Percentiles rank a stretch among this genome's conserved stretches.
Evolutionary conservation across 2,888 invertebrate species (phyloP).

Genomic region (Leptogaster cylindrica): DNA sequence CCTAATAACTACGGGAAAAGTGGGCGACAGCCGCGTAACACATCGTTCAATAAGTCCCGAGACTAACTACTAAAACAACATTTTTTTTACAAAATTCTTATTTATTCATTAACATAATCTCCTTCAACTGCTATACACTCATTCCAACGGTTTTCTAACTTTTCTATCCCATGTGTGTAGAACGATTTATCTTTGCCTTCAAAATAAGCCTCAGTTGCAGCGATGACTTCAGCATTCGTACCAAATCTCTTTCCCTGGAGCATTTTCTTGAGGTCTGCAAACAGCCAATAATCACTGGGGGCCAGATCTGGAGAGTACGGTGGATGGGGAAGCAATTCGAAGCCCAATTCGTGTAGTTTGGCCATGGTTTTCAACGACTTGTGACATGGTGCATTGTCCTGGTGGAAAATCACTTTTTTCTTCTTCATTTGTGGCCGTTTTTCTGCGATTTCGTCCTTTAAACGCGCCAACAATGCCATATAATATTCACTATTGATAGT

Average conservation of each 20-base stretch:
- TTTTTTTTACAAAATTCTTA: no score
- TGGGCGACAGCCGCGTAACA: no score
- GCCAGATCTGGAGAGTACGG: conserved; percentile 8
- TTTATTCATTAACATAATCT: no score
- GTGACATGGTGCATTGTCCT: conserved; percentile 29
- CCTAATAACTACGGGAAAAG: no score
- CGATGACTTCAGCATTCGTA: no score
- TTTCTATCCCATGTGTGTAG: not conserved
- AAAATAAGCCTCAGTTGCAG: no score
- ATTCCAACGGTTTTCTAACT: not conserved
- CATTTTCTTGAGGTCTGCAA: conserved; percentile 21
- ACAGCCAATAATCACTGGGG: conserved; percentile 29
- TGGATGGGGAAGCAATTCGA: conserved; percentile 22
- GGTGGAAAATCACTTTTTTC: conserved; percentile 37
- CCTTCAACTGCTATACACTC: not conserved
- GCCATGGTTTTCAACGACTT: conserved; percentile 23
- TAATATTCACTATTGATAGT: conserved; percentile 10
- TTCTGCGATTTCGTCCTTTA: conserved; percentile 11
- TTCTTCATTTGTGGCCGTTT: conserved; percentile 18
- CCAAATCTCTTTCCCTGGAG: conserved; percentile 16
- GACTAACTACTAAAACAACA: no score
- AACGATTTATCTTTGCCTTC: not conserved
- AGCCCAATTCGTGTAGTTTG: not conserved
- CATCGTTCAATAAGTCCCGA: no score
- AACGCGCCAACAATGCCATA: conserved; percentile 24